Evolutionary conservation across 2,888 invertebrate species (phyloP).

Genomic region (Philonicus albiceps): DNA sequence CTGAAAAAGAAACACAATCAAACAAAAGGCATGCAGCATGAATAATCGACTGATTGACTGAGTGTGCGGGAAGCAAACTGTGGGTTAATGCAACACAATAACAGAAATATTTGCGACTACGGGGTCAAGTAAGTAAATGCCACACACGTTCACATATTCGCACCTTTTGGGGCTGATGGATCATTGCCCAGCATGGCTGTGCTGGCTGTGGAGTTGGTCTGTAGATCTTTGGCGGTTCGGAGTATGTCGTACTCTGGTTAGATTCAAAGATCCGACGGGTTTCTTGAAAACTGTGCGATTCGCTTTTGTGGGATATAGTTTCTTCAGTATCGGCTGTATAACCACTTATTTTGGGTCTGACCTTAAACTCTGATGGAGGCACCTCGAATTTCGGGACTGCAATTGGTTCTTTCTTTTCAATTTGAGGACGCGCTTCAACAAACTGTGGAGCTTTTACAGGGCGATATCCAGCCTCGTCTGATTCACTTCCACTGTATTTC

Average conservation of each 20-base stretch:
- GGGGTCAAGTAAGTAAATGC: neutral
- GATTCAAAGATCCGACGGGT: conserved; percentile 56
- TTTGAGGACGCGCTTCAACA: conserved; percentile 64
- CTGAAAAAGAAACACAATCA: neutral
- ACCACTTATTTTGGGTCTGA: conserved; percentile 64
- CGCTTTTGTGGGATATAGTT: conserved; percentile 63
- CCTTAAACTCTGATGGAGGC: conserved; percentile 54
- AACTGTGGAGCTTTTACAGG: conserved; percentile 66
- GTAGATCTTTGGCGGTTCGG: conserved; percentile 45
- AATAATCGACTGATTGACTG: neutral
- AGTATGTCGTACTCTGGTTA: conserved; percentile 34
- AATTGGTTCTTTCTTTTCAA: conserved; percentile 67
- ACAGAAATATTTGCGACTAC: neutral
- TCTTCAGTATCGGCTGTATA: conserved; percentile 78
- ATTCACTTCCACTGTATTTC: conserved; percentile 72
- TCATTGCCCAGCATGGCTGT: conserved; percentile 52
- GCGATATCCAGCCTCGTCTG: conserved; percentile 69
- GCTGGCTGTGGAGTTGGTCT: conserved; percentile 51
- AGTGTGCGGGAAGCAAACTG: conserved; percentile 10
- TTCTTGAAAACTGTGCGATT: conserved; percentile 53
- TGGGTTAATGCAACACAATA: conserved; percentile 3
- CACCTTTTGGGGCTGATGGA: conserved; percentile 59
- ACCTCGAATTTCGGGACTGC: conserved; percentile 65
- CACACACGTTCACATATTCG: conserved; percentile 48
- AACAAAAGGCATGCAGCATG: conserved; percentile 3